Conservation (phyloP, 2,797 vertebrate species). For the Streptopelia turtur region DNA sequence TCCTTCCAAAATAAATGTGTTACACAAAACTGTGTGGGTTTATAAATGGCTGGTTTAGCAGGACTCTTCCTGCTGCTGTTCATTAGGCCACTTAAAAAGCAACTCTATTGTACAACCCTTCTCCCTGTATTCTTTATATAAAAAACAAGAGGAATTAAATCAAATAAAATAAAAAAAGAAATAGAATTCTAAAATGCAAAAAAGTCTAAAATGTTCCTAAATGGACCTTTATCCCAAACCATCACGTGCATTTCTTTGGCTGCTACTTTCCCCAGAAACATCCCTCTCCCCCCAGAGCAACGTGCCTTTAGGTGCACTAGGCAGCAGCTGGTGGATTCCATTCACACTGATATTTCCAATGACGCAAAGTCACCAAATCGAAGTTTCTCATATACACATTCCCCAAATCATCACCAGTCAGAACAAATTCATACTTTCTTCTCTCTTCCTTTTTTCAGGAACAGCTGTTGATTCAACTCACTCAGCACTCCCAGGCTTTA, state of each 20-base stretch:
- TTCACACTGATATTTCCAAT: not conserved
- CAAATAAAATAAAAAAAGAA: not conserved
- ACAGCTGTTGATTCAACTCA: not conserved
- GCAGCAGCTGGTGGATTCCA: not conserved
- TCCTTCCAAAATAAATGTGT: not conserved
- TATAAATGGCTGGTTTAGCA: not conserved
- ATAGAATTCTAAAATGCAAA: not conserved
- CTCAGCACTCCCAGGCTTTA: not conserved
- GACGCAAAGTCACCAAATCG: not conserved
- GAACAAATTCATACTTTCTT: not conserved
- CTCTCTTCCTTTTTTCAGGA: not conserved
- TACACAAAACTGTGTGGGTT: not conserved
- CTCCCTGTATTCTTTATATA: not conserved
- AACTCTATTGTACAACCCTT: not conserved
- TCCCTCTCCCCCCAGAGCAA: not conserved
- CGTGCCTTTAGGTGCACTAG: not conserved
- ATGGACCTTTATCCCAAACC: not conserved
- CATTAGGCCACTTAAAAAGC: not conserved
- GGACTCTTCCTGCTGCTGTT: not conserved
- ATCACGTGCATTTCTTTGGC: fast-evolving
- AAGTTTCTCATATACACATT: not conserved
- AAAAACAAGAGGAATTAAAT: not conserved
- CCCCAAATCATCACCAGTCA: not conserved
- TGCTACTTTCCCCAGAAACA: not conserved
- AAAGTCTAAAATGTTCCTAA: not conserved